Base-by-base conservation (phyloP, 2,888 invertebrate genomes). In the Anodontia alba region DNA sequence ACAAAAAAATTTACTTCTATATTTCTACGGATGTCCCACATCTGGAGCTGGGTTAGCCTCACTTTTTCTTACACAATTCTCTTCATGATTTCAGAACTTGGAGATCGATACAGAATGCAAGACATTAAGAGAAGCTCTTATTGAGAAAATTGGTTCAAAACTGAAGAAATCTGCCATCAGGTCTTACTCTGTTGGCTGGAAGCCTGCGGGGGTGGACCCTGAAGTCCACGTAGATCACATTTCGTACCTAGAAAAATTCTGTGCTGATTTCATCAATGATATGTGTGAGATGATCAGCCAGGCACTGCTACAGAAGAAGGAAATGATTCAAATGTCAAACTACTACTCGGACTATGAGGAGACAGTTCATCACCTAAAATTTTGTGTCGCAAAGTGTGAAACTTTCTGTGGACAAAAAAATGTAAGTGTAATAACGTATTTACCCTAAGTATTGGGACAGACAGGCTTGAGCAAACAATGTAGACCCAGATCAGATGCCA, bases 401-500 rank as follows among this genome's bases (percentile, higher is more conserved):
- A 84, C 88, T 1, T 94, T 94, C 83, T 91, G 91, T 83, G 94
- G 94, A 10, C 91, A 90, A 76, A 86, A 90, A 36, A 88, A 89
- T 26, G 88, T 89, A 42, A 81, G 92, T 26, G 49, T 72, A 51
- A 26, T 20, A 46, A 20, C 5, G 46, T n/a, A n/a, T n/a, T n/a
- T n/a, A n/a, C n/a, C n/a, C n/a, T n/a, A n/a, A n/a, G n/a, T n/a
- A n/a, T n/a, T n/a, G n/a, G n/a, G n/a, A n/a, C n/a, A n/a, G n/a
- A n/a, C n/a, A n/a, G n/a, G n/a, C n/a, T n/a, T n/a, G n/a, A n/a
- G n/a, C n/a, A n/a, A n/a, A n/a, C n/a, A n/a, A n/a, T n/a, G n/a
- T n/a, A n/a, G n/a, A n/a, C n/a, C n/a, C n/a, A n/a, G n/a, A n/a
- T n/a, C n/a, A n/a, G n/a, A n/a, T n/a, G n/a, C n/a, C n/a, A n/a